phyloP scores from a whole-genome alignment of 1,140 invertebrate species.

The Macrostomum lignano region DNA sequence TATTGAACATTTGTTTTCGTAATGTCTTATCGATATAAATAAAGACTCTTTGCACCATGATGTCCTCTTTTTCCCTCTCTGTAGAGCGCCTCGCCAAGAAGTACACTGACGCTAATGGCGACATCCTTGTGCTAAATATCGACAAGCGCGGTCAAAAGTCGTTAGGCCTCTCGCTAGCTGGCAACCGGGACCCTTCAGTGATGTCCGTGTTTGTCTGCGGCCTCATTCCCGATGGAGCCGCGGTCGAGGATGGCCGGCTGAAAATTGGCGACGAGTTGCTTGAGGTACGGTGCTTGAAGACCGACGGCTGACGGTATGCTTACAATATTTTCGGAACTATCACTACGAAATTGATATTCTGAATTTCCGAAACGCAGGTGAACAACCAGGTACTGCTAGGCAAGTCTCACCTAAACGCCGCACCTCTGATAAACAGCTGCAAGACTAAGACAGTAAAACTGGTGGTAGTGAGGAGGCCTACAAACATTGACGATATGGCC shows the following conservation, averaged over 20 bases:
- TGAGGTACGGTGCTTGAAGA: constrained; percentile 49
- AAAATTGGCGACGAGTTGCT: constrained; percentile 74
- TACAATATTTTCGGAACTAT: no score
- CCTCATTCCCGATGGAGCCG: constrained; percentile 54
- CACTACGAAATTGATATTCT: no score
- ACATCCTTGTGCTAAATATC: neutral
- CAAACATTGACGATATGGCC: neutral
- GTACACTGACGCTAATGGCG: neutral
- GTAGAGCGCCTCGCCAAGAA: neutral
- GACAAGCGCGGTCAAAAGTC: no score
- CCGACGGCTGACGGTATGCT: no score
- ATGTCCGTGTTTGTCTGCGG: constrained; percentile 89
- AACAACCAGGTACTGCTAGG: constrained; percentile 75
- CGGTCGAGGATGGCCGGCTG: constrained; percentile 43
- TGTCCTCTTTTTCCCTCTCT: no score
- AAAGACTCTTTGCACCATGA: no score
- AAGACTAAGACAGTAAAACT: neutral
- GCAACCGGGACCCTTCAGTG: constrained; percentile 63
- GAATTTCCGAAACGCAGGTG: no score
- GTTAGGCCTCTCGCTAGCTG: constrained; percentile 65
- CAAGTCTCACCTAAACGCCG: constrained; percentile 77
- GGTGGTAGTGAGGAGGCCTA: neutral
- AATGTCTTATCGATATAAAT: no score
- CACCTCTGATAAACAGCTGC: constrained; percentile 59
- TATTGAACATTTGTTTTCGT: no score